phyloP scores from a whole-genome alignment of 2,797 vertebrate genomes.

The Xiphorhynchus erythropygius region DNA sequence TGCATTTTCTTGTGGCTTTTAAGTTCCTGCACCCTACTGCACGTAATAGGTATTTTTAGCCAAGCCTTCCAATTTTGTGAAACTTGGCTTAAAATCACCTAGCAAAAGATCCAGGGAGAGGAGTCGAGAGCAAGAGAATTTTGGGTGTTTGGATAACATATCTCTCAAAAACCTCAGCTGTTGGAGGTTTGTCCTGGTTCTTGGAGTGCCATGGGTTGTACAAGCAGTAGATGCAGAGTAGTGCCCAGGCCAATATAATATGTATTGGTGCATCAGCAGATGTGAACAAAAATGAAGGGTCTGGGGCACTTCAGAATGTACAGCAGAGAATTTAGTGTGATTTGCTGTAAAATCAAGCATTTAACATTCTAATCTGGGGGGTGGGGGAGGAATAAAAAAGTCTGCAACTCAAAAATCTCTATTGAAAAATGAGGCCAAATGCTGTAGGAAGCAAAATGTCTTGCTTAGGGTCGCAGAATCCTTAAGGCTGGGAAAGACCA shows the following conservation, averaged over 20 bases:
- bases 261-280: neutral
- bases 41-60: neutral
- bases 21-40: neutral
- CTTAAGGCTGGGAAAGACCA: neutral
- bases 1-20: neutral
- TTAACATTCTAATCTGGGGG: rapidly evolving
- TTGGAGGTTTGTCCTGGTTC: rapidly evolving
- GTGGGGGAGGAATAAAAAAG: no score
- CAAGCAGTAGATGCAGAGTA: neutral
- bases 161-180: neutral
- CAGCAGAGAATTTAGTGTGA: neutral
- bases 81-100: neutral
- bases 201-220: neutral
- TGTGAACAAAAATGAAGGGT: neutral
- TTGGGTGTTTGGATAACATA: neutral
- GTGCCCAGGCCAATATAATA: no score
- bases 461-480: neutral
- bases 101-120: neutral
- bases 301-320: neutral
- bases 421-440: neutral
- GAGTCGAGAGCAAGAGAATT: neutral
- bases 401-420: neutral
- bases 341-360: neutral
- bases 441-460: neutral
- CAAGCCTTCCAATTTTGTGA: neutral